Conservation (phyloP, 2,888 invertebrate genomes). For the Linyphia triangularis region DNA sequence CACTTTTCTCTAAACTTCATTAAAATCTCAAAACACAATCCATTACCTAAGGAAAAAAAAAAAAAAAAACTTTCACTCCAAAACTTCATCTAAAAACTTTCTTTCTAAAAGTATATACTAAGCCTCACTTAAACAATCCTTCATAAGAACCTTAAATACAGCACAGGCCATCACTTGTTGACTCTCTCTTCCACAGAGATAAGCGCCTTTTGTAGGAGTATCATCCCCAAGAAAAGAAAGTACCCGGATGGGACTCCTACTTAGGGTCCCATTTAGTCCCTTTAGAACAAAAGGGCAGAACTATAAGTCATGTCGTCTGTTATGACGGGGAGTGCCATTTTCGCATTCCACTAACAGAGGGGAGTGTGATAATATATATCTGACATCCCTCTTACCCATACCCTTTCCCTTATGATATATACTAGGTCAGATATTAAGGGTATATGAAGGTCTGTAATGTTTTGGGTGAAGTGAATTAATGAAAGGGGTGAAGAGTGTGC, state of each 20-base stretch:
- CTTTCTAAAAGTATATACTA: neutral
- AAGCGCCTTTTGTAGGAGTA: neutral
- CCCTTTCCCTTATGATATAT: neutral
- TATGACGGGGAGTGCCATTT: constrained; percentile 9
- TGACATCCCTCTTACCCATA: neutral
- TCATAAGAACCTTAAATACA: too few species aligned
- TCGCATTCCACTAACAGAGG: constrained; percentile 16
- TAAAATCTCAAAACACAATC: too few species aligned
- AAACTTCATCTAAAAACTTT: neutral
- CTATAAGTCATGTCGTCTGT: constrained; percentile 27
- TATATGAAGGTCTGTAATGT: neutral
- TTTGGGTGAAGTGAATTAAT: too few species aligned
- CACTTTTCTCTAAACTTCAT: too few species aligned
- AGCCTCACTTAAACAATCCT: neutral
- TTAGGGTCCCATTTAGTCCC: neutral
- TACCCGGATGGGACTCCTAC: neutral
- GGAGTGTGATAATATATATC: constrained; percentile 30
- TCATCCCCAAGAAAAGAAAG: neutral
- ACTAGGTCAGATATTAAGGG: constrained; percentile 4
- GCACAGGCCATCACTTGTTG: neutral
- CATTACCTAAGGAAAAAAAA: too few species aligned
- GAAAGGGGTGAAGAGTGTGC: too few species aligned
- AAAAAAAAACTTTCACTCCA: neutral
- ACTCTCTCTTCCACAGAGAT: neutral
- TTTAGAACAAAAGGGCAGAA: constrained; percentile 24